Evolutionary conservation across 1,140 invertebrate genomes (phyloP), one percentile per base, ranked within the genome.

Genomic region (Zaprionus lachaisei): DNA sequence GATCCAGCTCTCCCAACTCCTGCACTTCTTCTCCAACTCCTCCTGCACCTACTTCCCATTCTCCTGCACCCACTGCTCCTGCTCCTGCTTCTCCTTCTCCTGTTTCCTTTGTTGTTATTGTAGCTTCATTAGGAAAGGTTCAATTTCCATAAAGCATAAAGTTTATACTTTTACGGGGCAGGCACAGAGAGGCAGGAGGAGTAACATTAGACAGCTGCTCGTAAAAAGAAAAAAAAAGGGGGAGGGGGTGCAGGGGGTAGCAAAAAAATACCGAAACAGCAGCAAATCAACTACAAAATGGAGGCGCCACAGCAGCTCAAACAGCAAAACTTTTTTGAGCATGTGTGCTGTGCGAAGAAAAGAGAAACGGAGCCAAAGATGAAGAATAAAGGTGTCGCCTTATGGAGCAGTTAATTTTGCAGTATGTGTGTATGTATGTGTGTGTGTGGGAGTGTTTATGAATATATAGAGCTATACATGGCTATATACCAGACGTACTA

Each of bases 71-170:
- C 26, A 28, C 26, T 6, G 26, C 26, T 28, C 6, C 26, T 28
- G 26, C 26, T 28, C 26, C 26, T 7, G 26, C 26, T 28, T 28
- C 26, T 28, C 6, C 15, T n/a, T 0, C 41, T 7, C 31, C 51
- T 31, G 26, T 55, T 44, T 26, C 26, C 54, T 12, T 57, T 67
- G 41, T 66, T 66, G 65, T 24, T 71, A 56, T 38, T 79, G 38
- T 70, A 65, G 74, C 80, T 89, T 87, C 84, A 87, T 87, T 87
- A 87, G 83, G 57, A 79, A 62, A 87, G 79, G 84, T 87, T 84
- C 83, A 89, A 90, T 89, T 87, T 84, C 79, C 85, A 89, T 90
- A 90, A 89, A 77, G 72, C 84, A 81, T 80, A 79, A 83, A 68
- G 74, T 73, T 82, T 76, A 24, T 51, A 15, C 34, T 71, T 65